Conservation (phyloP, 2,888 invertebrate genomes). For the Campoletis raptor region DNA sequence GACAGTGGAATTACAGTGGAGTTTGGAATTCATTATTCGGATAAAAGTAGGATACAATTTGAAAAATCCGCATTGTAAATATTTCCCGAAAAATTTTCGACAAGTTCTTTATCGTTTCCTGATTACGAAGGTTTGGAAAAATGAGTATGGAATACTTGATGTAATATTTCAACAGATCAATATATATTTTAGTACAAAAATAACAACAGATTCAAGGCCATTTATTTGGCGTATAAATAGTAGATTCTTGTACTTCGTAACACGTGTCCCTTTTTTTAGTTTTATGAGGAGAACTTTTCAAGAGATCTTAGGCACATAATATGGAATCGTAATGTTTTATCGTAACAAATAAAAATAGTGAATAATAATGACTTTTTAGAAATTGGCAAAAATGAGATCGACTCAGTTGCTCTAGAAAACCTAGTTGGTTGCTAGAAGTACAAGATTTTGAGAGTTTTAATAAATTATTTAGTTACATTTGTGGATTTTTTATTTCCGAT, state of each 20-base stretch:
- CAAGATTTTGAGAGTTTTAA: not conserved
- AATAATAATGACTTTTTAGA: not conserved
- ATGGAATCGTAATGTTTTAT: not conserved
- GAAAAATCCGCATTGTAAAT: too few relatives aligned
- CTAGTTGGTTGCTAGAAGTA: not conserved
- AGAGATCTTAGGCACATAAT: too few relatives aligned
- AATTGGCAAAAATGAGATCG: not conserved
- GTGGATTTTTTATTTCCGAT: not conserved
- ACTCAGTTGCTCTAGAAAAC: not conserved
- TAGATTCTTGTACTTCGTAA: not conserved
- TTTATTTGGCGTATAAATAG: not conserved
- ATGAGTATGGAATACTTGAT: not conserved
- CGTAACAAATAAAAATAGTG: not conserved
- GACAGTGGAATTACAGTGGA: too few relatives aligned
- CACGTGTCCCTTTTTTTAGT: not conserved
- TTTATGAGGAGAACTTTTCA: not conserved
- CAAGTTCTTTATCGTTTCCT: not conserved
- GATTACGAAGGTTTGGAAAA: not conserved
- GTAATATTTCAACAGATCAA: not conserved
- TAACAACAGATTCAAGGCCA: not conserved
- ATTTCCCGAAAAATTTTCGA: not conserved
- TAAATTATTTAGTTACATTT: slow-evolving; percentile 1
- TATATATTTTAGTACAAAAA: not conserved
- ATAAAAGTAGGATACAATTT: too few relatives aligned
- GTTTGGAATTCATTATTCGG: too few relatives aligned